These are phyloP conservation scores for Tromatobia lineatoria DNA, from an alignment of 2,888 invertebrate species.

Conservation along the genomic window DNA sequence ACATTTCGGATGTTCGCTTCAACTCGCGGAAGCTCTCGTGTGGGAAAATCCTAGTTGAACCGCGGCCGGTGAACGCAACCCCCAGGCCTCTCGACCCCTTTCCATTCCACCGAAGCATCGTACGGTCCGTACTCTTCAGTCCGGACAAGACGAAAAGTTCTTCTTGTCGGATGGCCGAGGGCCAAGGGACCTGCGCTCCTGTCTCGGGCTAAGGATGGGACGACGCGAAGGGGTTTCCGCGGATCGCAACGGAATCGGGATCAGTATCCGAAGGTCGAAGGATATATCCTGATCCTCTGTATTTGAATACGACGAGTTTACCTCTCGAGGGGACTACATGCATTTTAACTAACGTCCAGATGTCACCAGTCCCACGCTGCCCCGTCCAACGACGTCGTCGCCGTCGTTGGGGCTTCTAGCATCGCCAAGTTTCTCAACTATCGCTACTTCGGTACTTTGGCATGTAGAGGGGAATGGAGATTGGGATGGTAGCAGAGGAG, in stretches of 20 bases:
- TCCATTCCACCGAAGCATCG: slow-evolving; percentile 62
- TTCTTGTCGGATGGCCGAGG: slow-evolving; percentile 73
- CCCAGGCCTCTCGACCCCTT: slow-evolving; percentile 58
- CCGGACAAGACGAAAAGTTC: slow-evolving; percentile 83
- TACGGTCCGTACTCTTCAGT: slow-evolving; percentile 47
- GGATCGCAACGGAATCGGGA: slow-evolving; percentile 80
- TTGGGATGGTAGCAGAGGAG: slow-evolving; percentile 55
- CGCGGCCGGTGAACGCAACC: slow-evolving; percentile 71
- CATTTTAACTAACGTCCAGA: slow-evolving; percentile 85
- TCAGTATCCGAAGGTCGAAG: slow-evolving; percentile 83
- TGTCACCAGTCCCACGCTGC: slow-evolving; percentile 84
- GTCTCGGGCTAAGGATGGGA: slow-evolving; percentile 50
- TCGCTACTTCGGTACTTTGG: slow-evolving; percentile 70
- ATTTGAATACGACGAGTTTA: slow-evolving; percentile 84
- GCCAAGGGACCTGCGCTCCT: slow-evolving; percentile 58
- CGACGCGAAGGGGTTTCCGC: slow-evolving; percentile 66
- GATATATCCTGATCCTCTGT: slow-evolving; percentile 83
- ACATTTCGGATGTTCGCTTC: slow-evolving; percentile 55
- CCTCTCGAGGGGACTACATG: slow-evolving; percentile 83
- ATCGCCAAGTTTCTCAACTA: slow-evolving; percentile 84
- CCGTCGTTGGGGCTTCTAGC: slow-evolving; percentile 73
- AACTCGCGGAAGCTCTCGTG: slow-evolving; percentile 76
- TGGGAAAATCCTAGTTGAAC: slow-evolving; percentile 81
- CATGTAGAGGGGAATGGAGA: slow-evolving; percentile 56
- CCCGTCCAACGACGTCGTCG: slow-evolving; percentile 72